These are phyloP conservation scores for Ctenomys sociabilis DNA, from an alignment of 2,113 vertebrate genomes.

Conservation along the genomic window DNA sequence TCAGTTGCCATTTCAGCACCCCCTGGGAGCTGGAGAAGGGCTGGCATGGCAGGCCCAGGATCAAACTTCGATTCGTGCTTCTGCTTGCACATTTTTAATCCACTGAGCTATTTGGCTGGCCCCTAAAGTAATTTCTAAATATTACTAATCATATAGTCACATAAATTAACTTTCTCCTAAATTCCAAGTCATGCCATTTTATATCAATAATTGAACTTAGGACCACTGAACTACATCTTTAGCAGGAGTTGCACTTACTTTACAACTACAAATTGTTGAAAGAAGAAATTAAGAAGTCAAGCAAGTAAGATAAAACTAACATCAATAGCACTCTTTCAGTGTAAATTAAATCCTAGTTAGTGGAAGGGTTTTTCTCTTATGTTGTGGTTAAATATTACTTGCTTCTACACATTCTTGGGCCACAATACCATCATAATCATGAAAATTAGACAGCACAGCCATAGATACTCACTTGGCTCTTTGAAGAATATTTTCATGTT, in stretches of 20 bases:
- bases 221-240: accelerated
- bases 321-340: background rate
- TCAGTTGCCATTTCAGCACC: no score
- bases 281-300: background rate
- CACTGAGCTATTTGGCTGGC: no score
- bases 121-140: background rate
- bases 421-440: background rate
- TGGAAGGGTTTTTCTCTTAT: background rate
- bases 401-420: background rate
- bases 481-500: background rate
- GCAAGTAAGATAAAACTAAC: background rate
- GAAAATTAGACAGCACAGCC: background rate
- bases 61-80: no score
- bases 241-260: background rate
- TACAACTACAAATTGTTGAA: background rate
- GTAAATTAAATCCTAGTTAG: background rate
- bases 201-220: background rate
- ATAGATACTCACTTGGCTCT: slow-evolving; percentile 46
- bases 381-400: background rate
- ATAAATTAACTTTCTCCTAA: background rate
- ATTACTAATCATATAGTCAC: background rate
- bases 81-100: no score
- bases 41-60: no score
- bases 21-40: no score
- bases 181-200: background rate